Base-by-base conservation (phyloP, 2,888 invertebrate species). In the Scrobipalpa atriplicella region DNA sequence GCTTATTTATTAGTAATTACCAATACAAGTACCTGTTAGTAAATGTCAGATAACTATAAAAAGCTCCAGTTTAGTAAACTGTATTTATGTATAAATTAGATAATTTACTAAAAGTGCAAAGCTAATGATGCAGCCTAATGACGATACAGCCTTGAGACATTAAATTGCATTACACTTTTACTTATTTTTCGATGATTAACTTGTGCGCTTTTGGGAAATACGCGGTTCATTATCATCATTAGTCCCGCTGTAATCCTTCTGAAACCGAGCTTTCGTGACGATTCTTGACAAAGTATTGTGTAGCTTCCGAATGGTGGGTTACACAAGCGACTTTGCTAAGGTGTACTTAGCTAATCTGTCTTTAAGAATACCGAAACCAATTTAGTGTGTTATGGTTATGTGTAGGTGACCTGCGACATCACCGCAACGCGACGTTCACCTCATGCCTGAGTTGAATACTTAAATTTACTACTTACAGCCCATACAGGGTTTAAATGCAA, bases 41-140 rank as follows among this genome's bases (percentile, higher is more conserved):
- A 47, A 47, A n/a, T 47, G 47, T 47, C 16, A 47, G 16, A 47
- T 16, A 47, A 3, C 47, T 16, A 47, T 16, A 47, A 6, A n/a
- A 6, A 43, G 6, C 7, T 7, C n/a, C 16, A 16, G 16, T 7
- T 16, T n/a, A n/a, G n/a, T 16, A 47, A 47, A n/a, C 47, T n/a
- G n/a, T 47, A 47, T 47, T 47, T 16, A 13, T 43, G 7, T 16
- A n/a, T 47, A 47, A 29, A 29, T 29, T 29, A 29, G 29, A n/a
- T 47, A 47, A 47, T 47, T 47, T 47, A n/a, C 47, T 47, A 47
- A 47, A 47, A 47, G 47, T 47, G 47, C 47, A 47, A 47, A 47
- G 47, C 16, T 47, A 47, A 47, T 47, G n/a, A 47, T n/a, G 47
- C 10, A 47, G 47, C 16, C 16, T 16, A 47, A 47, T 47, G 47